Evolutionary conservation across 2,888 invertebrate genomes (phyloP).

Genomic region (Drosophila subsilvestris): DNA sequence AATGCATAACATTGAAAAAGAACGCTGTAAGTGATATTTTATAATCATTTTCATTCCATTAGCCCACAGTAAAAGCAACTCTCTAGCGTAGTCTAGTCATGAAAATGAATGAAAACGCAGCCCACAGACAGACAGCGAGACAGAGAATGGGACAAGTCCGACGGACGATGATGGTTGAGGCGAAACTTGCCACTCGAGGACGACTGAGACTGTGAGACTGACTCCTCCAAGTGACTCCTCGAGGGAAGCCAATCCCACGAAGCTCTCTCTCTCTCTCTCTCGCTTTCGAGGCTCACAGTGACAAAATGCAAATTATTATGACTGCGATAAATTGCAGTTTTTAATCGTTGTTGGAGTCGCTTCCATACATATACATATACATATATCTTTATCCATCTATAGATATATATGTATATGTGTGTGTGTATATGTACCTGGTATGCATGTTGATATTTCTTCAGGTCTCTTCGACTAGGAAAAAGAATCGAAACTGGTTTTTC

Average conservation of each 20-base stretch:
- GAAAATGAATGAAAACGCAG: constrained; percentile 68
- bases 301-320: constrained; percentile 79
- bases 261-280: constrained; percentile 29
- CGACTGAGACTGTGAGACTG: constrained; percentile 2
- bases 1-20: too few relatives aligned
- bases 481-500: constrained; percentile 72
- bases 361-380: constrained; percentile 25
- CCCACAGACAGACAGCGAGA: constrained; percentile 45
- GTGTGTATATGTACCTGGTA: constrained; percentile 15
- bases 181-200: constrained; percentile 46
- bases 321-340: constrained; percentile 78
- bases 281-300: constrained; percentile 56
- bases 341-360: constrained; percentile 64
- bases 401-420: constrained; percentile 5
- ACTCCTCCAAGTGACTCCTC: constrained; percentile 13
- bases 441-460: constrained; percentile 37
- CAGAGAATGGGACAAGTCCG: constrained; percentile 54
- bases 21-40: not conserved
- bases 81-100: constrained; percentile 28
- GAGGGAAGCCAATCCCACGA: constrained; percentile 46
- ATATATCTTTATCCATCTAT: constrained; percentile 9
- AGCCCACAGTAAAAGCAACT: constrained; percentile 21
- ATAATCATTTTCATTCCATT: not conserved
- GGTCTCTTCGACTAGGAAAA: constrained; percentile 58
- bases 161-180: constrained; percentile 49